A percentile compares a stretch with the other conserved stretches of the same genome.
Conservation (phyloP, 2,797 vertebrate species). For the Xerus rutilus region DNA sequence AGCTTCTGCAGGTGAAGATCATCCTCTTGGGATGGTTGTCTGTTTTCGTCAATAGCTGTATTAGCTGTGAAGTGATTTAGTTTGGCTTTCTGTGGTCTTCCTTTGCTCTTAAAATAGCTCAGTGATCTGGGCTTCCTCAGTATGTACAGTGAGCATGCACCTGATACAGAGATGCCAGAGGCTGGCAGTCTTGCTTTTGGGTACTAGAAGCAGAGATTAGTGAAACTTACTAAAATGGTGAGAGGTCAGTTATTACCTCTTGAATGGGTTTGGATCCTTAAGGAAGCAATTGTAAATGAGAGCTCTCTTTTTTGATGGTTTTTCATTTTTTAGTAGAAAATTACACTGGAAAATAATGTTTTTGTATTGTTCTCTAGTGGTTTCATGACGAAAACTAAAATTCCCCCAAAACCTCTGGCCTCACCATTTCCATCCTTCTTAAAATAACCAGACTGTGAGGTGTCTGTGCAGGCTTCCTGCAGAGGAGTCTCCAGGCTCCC, state of each 20-base stretch:
- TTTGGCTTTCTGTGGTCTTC: neutral
- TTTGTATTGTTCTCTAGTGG: neutral
- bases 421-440: neutral
- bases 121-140: neutral
- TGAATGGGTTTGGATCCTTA: neutral
- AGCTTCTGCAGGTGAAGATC: neutral
- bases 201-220: neutral
- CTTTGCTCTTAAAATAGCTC: neutral
- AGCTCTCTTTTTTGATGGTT: neutral
- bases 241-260: neutral
- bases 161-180: neutral
- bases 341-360: neutral
- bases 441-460: neutral
- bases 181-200: neutral
- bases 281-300: neutral
- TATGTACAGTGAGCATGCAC: neutral
- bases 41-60: neutral
- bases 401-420: neutral
- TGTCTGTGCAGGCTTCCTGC: fast-evolving
- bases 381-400: conserved; percentile 15
- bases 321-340: conserved; percentile 3
- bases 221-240: neutral
- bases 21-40: neutral
- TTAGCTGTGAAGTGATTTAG: neutral
- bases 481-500: fast-evolving